Evolutionary conservation across 2,888 invertebrate species (phyloP).

Genomic region (Sympetrum striolatum): DNA sequence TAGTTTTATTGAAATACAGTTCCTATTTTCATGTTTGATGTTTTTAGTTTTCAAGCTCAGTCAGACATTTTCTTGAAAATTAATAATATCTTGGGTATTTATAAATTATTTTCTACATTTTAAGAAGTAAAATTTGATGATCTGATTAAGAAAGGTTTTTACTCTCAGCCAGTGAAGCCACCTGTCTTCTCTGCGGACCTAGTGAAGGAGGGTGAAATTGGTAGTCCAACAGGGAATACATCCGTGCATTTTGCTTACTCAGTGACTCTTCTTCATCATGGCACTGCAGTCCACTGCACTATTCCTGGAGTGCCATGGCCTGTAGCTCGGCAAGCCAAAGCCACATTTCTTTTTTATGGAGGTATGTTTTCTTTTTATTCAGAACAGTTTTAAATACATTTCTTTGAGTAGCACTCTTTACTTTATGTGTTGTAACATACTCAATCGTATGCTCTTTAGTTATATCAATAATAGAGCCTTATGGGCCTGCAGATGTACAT

Average conservation of each 20-base stretch:
- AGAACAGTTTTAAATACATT: background rate
- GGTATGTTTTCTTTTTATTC: conserved; percentile 57
- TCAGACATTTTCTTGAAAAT: too few relatives aligned
- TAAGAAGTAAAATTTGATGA: too few relatives aligned
- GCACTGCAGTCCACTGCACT: conserved; percentile 82
- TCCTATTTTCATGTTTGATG: too few relatives aligned
- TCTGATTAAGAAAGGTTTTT: conserved; percentile 46
- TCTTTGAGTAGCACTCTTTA: too few relatives aligned
- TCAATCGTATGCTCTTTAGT: too few relatives aligned
- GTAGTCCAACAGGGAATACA: conserved; percentile 1
- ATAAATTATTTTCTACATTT: too few relatives aligned
- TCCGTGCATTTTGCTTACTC: conserved; percentile 85
- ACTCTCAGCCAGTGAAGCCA: conserved; percentile 65
- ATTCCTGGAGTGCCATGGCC: conserved; percentile 82
- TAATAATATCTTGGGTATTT: too few relatives aligned
- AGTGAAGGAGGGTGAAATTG: conserved; percentile 16
- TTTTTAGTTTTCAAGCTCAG: too few relatives aligned
- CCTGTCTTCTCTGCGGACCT: conserved; percentile 55
- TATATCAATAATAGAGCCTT: too few relatives aligned
- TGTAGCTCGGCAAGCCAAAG: conserved; percentile 76
- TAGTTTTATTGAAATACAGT: too few relatives aligned
- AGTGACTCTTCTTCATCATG: conserved; percentile 81
- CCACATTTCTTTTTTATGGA: conserved; percentile 77
- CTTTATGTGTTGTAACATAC: background rate
- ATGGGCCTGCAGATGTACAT: too few relatives aligned